phyloP scores from a whole-genome alignment of 2,797 vertebrate genomes.

The Ibycter americanus region DNA sequence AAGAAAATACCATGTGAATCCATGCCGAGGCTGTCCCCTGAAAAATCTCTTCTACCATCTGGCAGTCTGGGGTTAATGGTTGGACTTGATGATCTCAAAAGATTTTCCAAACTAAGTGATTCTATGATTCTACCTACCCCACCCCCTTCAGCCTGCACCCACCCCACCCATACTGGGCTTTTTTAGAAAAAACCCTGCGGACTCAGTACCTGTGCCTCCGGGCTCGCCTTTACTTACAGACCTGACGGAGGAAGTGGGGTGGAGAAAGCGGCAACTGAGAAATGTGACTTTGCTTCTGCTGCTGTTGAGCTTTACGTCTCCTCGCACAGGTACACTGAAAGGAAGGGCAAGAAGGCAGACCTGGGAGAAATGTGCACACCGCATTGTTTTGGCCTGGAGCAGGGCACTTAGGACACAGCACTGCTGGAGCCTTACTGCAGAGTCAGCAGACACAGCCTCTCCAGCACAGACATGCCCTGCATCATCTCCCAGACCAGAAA shows the following conservation, averaged over 20 bases:
- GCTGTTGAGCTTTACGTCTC: not conserved
- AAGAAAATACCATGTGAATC: not conserved
- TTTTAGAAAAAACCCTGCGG: not conserved
- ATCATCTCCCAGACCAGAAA: not conserved
- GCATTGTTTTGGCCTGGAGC: not conserved
- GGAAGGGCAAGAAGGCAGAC: not conserved
- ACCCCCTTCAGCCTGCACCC: not conserved
- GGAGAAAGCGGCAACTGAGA: not conserved
- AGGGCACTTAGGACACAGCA: fast-evolving
- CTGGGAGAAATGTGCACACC: not conserved
- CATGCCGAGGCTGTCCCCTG: not conserved
- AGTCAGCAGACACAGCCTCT: not conserved
- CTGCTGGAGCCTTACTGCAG: not conserved
- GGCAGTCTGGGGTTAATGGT: no score
- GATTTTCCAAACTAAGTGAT: no score
- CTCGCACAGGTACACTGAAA: not conserved
- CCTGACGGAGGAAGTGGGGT: fast-evolving
- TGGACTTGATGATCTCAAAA: no score
- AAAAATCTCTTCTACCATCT: not conserved
- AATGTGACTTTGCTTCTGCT: not conserved
- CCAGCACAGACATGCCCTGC: not conserved
- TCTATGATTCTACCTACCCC: not conserved
- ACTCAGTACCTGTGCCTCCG: not conserved
- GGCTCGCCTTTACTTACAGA: not conserved
- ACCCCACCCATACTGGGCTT: not conserved